phyloP scores from a whole-genome alignment of 2,113 vertebrate species.

The Pithys albifrons region DNA sequence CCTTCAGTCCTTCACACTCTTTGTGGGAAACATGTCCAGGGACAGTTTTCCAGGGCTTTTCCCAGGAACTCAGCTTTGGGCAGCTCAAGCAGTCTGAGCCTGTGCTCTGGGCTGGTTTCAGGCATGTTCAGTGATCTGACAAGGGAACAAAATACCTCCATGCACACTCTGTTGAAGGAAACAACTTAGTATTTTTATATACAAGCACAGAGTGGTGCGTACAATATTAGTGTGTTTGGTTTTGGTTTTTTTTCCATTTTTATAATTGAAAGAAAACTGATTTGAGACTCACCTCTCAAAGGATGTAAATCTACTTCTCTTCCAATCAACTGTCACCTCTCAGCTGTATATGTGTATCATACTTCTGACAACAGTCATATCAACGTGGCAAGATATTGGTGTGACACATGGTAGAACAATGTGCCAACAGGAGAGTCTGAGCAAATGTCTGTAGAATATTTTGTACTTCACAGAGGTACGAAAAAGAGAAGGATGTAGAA shows the following conservation, averaged over 20 bases:
- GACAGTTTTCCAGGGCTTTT: not conserved
- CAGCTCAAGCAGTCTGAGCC: not conserved
- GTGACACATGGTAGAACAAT: not conserved
- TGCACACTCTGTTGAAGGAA: not conserved
- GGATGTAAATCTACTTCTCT: not conserved
- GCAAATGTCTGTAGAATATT: not conserved
- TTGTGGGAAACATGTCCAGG: not conserved
- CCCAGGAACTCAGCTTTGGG: not conserved
- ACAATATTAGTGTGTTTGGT: not conserved
- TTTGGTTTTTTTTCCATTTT: not conserved
- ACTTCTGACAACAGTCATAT: slow-evolving; percentile 5
- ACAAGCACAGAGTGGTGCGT: not conserved
- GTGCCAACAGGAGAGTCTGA: not conserved
- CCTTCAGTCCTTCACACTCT: not conserved
- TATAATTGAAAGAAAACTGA: not conserved
- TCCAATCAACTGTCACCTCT: not conserved
- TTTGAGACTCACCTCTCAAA: not conserved
- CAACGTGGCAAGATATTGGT: not conserved
- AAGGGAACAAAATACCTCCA: not conserved
- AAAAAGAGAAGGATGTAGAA: not conserved
- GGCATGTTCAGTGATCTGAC: not conserved
- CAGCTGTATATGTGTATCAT: not conserved
- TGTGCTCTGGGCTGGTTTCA: not conserved
- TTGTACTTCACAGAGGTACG: not conserved
- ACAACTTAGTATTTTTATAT: not conserved